phyloP scores from a whole-genome alignment of 2,888 invertebrate species.

The Dryobota labecula region DNA sequence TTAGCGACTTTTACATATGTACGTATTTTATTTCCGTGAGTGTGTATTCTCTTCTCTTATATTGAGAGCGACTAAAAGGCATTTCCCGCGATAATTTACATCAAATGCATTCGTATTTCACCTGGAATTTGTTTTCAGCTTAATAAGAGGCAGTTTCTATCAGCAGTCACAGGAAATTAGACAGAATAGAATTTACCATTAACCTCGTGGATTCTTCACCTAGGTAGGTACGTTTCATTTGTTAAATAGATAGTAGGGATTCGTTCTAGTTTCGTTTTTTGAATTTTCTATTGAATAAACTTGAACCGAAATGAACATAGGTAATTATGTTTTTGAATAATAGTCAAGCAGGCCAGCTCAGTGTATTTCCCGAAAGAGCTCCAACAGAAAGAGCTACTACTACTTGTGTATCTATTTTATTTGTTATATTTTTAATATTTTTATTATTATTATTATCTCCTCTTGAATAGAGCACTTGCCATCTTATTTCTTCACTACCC shows the following conservation, averaged over 20 bases:
- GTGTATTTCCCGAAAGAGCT: neutral
- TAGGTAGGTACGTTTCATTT: neutral
- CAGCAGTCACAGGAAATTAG: constrained; percentile 23
- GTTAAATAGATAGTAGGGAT: constrained; percentile 14
- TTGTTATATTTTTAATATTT: no score
- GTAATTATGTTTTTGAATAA: neutral
- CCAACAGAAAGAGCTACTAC: no score
- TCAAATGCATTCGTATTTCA: constrained; percentile 12
- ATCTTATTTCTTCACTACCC: no score
- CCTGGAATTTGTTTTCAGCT: constrained; percentile 6
- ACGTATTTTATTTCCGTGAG: neutral
- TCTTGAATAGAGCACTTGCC: no score
- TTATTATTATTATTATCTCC: no score
- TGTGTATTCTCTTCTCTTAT: neutral
- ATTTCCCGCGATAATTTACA: constrained; percentile 20
- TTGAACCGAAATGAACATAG: neutral
- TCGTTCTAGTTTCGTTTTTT: neutral
- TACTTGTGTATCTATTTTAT: no score
- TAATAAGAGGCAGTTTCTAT: constrained; percentile 33
- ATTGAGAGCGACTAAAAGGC: neutral
- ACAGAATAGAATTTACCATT: constrained; percentile 42
- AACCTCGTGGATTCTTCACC: constrained; percentile 7
- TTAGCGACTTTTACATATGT: neutral
- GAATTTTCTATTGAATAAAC: no score
- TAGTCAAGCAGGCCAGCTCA: neutral